phyloP scores from a whole-genome alignment of 2,113 vertebrate genomes.

The Pimephales promelas region DNA sequence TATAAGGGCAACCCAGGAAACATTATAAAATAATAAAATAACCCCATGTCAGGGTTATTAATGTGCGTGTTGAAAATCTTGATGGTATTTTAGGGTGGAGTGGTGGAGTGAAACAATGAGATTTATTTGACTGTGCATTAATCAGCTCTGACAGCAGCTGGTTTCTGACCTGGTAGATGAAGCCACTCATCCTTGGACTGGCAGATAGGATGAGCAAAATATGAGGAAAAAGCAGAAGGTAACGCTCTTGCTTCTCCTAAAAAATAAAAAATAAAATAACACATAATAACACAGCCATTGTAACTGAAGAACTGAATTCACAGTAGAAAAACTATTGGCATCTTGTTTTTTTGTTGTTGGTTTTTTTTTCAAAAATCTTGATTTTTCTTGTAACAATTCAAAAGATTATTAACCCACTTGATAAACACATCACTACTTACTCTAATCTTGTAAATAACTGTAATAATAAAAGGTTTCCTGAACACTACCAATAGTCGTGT shows the following conservation, averaged over 20 bases:
- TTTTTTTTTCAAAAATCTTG: no score
- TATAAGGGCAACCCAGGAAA: no score
- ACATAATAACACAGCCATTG: background rate
- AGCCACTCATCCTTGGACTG: conserved; percentile 97
- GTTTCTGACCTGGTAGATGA: conserved; percentile 93
- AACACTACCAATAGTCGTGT: background rate
- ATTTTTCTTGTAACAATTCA: no score
- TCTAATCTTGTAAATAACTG: background rate
- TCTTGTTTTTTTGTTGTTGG: no score
- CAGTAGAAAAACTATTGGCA: background rate
- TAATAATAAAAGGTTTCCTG: background rate
- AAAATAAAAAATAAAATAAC: conserved; percentile 43
- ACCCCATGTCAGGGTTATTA: no score
- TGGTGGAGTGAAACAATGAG: background rate
- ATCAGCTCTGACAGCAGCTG: background rate
- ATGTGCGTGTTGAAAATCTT: background rate
- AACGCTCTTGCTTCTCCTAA: conserved; percentile 95
- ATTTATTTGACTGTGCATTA: background rate
- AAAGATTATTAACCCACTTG: conserved; percentile 20
- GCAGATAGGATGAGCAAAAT: conserved; percentile 96
- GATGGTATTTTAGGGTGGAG: background rate
- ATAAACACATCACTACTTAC: background rate
- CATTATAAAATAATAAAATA: no score
- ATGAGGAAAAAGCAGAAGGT: conserved; percentile 95
- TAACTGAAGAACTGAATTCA: background rate